Percentiles rank a stretch among this genome's conserved stretches.
These are phyloP conservation scores for Hipposideros armiger DNA, from an alignment of 2,113 vertebrate species.

Conservation along the genomic window DNA sequence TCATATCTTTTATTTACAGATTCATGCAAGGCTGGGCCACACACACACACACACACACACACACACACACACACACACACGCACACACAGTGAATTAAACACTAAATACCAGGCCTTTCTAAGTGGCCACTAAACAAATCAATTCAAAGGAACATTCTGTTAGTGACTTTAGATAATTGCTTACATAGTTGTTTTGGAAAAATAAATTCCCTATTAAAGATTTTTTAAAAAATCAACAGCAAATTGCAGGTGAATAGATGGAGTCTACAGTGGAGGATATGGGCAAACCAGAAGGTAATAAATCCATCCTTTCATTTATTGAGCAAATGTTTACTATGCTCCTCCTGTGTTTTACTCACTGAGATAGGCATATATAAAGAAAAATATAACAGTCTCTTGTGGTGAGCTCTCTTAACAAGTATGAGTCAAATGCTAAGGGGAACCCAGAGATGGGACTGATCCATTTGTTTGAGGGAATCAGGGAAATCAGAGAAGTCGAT, in stretches of 20 bases:
- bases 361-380: background rate
- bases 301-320: background rate
- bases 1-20: background rate
- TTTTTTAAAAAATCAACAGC: slow-evolving; percentile 32
- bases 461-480: background rate
- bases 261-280: background rate
- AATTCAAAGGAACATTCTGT: background rate
- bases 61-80: slow-evolving; percentile 10
- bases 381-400: background rate
- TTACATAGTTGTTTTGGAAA: background rate
- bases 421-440: background rate
- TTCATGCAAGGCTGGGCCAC: background rate
- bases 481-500: background rate
- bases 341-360: background rate
- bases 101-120: background rate
- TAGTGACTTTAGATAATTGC: slow-evolving; percentile 33
- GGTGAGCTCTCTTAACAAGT: background rate
- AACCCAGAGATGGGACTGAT: background rate
- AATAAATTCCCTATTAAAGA: background rate
- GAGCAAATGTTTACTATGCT: background rate
- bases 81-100: slow-evolving; percentile 1
- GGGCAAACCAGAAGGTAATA: background rate
- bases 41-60: background rate
- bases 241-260: background rate
- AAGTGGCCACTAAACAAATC: slow-evolving; percentile 34